Base-by-base conservation (phyloP, 35 echinoderm and acorn worm species). In the Holothuria glaberrima region DNA sequence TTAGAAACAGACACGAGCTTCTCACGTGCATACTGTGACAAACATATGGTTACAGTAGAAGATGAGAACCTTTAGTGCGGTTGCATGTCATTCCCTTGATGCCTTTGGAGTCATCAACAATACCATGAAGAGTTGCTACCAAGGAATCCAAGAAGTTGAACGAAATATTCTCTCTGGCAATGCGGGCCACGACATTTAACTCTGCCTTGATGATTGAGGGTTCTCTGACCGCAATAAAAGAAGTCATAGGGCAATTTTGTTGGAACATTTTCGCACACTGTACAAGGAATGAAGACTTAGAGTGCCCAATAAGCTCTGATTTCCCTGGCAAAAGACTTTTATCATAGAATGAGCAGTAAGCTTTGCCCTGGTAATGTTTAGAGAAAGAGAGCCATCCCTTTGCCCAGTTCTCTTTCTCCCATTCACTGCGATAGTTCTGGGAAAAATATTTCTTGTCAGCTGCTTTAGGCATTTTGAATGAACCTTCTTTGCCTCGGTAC, bases 21-120 rank as follows among this genome's bases (percentile, higher is more conserved):
- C 46, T 88, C 86, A 71, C 71, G 86, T n/a, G 86, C 86, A 88
- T 88, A 88, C 25, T 72, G 20, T 21, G 86, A 71, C 86, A 71
- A 71, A 88, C 86, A 88, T 71, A 72, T 59, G 24, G 86, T 88
- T 25, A n/a, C n/a, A 87, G n/a, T n/a, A 41, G 60, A 0, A 88
- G 60, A 71, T 71, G 71, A 28, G 86, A 72, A 22, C 61, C 63
- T 46, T 88, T 88, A 18, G 86, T 71, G 66, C 86, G 86, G 71
- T 88, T 88, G 36, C 86, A 88, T 20, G 61, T 88, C 60, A 88
- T 88, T 34, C 36, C 86, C 62, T 88, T 88, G 63, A 71, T 88
- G 32, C 86, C 66, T 72, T 56, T 72, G 19, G 63, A 71, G 61
- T 88, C 86, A 71, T 71, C 61, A n/a, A 29, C 86, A 22, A 71